Percentiles rank a stretch among this genome's conserved stretches.
phyloP scores from a whole-genome alignment of 2,113 vertebrate species.

The Cercopithecus mona region DNA sequence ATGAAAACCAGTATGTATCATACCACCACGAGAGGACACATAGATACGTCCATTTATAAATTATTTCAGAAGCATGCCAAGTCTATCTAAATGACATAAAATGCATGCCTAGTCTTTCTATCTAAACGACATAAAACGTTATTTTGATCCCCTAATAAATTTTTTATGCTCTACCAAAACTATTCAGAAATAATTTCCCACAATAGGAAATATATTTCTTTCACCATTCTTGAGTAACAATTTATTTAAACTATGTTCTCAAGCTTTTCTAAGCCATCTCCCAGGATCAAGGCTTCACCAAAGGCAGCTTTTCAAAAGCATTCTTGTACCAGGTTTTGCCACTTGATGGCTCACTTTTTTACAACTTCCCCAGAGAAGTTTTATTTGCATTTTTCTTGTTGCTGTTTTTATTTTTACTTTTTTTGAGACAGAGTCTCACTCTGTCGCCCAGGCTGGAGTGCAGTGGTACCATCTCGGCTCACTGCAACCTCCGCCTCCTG shows the following conservation, averaged over 20 bases:
- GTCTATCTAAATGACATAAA: background rate
- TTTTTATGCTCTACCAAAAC: constrained; percentile 14
- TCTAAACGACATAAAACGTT: background rate
- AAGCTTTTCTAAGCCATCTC: constrained; percentile 1
- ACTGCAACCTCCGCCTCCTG: no score
- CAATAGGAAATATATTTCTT: background rate
- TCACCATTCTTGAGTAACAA: constrained; percentile 20
- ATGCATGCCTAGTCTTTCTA: background rate
- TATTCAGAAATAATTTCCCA: constrained; percentile 44
- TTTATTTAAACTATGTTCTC: background rate
- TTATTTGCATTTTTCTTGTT: background rate
- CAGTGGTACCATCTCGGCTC: no score
- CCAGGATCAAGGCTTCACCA: background rate
- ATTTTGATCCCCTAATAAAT: background rate
- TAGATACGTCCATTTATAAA: background rate
- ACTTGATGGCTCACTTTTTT: background rate
- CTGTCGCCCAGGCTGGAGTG: no score
- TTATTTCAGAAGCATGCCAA: background rate
- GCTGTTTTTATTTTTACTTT: background rate
- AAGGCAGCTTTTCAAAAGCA: background rate
- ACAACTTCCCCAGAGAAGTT: background rate
- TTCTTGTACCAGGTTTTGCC: background rate
- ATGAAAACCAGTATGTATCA: no score
- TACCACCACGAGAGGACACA: background rate
- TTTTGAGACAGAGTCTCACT: no score